Evolutionary conservation across 2,797 vertebrate genomes (phyloP), one percentile per base, ranked within the genome.

Genomic region (Paedocypris micromegethes): DNA sequence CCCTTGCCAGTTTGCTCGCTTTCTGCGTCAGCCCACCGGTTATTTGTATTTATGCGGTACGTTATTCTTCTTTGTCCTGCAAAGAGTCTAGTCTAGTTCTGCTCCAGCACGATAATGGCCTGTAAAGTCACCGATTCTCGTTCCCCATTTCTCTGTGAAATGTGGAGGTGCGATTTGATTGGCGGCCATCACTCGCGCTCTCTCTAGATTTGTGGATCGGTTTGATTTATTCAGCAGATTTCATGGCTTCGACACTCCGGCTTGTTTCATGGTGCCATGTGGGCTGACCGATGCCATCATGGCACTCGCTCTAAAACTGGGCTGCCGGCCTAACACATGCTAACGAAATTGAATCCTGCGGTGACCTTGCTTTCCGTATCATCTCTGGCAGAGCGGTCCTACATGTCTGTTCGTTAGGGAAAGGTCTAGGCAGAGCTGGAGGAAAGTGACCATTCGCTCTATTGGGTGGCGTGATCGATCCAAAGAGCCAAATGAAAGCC

Each of bases 1-100:
- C 47, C 55, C 54, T 43, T 64, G 43, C 71, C 65, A 79, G 71
- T 66, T 66, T 70, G 78, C 60, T 51, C 45, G 38, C 60, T 70
- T 64, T 70, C 60, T 47, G 64, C 64, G 50, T 56, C 60, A 49
- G 52, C 45, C 4, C 56, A 61, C 44, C 49, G 46, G n/a, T 54
- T 59, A 52, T 65, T 63, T 59, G 38, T 55, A 9, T 40, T 58
- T 59, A 58, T 65, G 57, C 63, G 49, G 68, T 46, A 64, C 58
- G 55, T 49, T 64, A 39, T 64, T 68, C 57, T 48, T 48, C 47
- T 73, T 45, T 47, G 40, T 46, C 47, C 6, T 64, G n/a, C n/a
- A n/a, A n/a, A n/a, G n/a, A n/a, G n/a, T n/a, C n/a, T 49, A 54
- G 53, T 60, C 62, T 45, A 47, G 63, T 46, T 5, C 57, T 66